Evolutionary conservation across 2,113 vertebrate species (phyloP), one percentile per base, ranked within the genome.

Genomic region (Chlamydotis undulata): DNA sequence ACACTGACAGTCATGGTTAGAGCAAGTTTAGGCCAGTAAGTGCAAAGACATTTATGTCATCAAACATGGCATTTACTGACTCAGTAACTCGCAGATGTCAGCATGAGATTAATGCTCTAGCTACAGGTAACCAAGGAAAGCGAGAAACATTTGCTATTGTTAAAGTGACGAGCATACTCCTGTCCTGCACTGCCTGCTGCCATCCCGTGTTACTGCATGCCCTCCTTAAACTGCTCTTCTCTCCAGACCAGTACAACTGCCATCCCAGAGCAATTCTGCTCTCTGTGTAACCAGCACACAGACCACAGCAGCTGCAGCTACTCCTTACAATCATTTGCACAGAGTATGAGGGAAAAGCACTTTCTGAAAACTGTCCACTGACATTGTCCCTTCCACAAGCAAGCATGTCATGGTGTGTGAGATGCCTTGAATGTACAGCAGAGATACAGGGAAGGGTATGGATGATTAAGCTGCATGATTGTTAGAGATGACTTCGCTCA

Each of bases 11-110:
- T 63, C 69, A 71, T 4, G 14, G n/a, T 47, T 75, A 93, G 4
- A 95, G 75, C 91, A 93, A 92, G 91, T 92, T 94, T 75, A 94
- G 79, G 73, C 87, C 68, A 80, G 91, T 95, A 91, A 76, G 68
- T 79, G 73, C 87, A 88, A 83, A 60, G 75, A 80, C 33, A 82
- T 23, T 90, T 33, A 37, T 37, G 82, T 77, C 69, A 91, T 50
- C 15, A 29, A 68, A 55, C 14, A n/a, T 43, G 59, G 77, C 56
- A 91, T 83, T 90, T 60, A 60, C 17, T 69, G 92, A 83, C 41
- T 88, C 22, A 93, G 57, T 47, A 75, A 89, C 82, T 64, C 57
- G 14, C 47, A 88, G 65, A 68, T 69, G 71, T 71, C 14, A 95
- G 52, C 61, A 69, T 29, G 68, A 86, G 59, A 94, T 75, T 74